Base-by-base conservation (phyloP, 2,113 vertebrate species). In the Cisticola juncidis region DNA sequence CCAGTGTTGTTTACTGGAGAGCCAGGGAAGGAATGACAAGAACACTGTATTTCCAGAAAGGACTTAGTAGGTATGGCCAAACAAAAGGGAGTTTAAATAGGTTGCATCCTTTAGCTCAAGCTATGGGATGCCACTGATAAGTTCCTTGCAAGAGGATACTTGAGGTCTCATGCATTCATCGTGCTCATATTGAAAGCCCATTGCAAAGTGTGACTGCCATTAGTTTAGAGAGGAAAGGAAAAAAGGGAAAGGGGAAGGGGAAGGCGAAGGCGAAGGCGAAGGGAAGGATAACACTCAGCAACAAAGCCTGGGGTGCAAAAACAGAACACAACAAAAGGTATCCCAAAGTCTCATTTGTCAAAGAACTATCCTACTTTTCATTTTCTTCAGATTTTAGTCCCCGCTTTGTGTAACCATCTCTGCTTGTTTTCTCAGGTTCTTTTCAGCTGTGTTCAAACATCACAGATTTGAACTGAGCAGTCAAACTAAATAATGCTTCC, bases 391-490 rank as follows among this genome's bases (percentile, higher is more conserved):
- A 4, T 65, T 28, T 64, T 33, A 25, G 44, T 21, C 33, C 33
- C 61, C 1, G 1, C 28, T 96, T 95, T 96, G 58, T 81, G n/a
- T 53, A 31, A n/a, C 36, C 72, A 64, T 82, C 88, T 96, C 65
- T 85, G 69, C 61, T 97, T 29, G 26, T 95, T 97, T 91, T 78
- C 79, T 93, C 85, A 81, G 77, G 70, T 89, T 96, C 85, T 93
- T 97, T 97, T 94, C 85, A 90, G 50, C 56, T 86, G 60, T 12
- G 29, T 86, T 93, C 0, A 1, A 91, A 90, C 36, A 48, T 5
- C 57, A 12, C 77, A 58, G 53, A 58, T 93, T 95, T 95, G 81
- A 94, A 78, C 68, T 54, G 72, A 82, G 88, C 71, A 70, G 9
- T 92, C 84, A 82, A 74, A 80, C 40, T 71, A 94, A 95, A 78